Percentiles rank a stretch among this genome's conserved stretches.
Evolutionary conservation across 30 jellyfish, hydroid and myxozoan genomes (phyloP).

Genomic region (Clytia hemisphaerica): DNA sequence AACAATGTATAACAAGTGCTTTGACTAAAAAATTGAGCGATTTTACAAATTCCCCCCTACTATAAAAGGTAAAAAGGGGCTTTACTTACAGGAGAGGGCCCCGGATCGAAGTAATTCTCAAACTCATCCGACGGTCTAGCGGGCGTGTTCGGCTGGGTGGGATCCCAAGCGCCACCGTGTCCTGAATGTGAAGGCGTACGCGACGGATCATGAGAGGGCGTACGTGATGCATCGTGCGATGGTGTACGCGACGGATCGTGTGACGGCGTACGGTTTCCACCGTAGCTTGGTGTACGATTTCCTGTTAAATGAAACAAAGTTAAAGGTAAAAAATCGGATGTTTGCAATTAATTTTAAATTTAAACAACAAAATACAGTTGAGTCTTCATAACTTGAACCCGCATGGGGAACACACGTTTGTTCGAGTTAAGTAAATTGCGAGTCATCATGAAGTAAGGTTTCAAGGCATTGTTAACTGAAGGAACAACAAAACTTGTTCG

Average conservation of each 20-base stretch:
- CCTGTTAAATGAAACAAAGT: constrained; percentile 23
- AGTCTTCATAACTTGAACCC: no score
- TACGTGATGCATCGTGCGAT: constrained; percentile 63
- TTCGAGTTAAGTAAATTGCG: no score
- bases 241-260: constrained; percentile 98
- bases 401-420: no score
- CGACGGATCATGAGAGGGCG: constrained; percentile 83
- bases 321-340: not conserved
- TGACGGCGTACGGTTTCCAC: constrained; percentile 77
- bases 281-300: constrained; percentile 81
- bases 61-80: not conserved
- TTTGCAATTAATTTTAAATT: no score
- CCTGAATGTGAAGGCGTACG: constrained; percentile 97
- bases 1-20: no score
- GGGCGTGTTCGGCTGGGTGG: constrained; percentile 98
- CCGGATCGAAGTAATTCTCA: constrained; percentile 87
- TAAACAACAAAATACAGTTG: no score
- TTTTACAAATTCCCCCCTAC: no score
- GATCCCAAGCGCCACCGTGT: constrained; percentile 99
- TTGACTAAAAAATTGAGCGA: no score
- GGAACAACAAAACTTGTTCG: no score
- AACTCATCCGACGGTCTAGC: constrained; percentile 97
- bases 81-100: constrained; percentile 96
- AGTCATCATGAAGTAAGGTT: no score
- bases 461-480: no score